Base-by-base conservation (phyloP, 2,797 vertebrate species). In the Rhynchonycteris naso region DNA sequence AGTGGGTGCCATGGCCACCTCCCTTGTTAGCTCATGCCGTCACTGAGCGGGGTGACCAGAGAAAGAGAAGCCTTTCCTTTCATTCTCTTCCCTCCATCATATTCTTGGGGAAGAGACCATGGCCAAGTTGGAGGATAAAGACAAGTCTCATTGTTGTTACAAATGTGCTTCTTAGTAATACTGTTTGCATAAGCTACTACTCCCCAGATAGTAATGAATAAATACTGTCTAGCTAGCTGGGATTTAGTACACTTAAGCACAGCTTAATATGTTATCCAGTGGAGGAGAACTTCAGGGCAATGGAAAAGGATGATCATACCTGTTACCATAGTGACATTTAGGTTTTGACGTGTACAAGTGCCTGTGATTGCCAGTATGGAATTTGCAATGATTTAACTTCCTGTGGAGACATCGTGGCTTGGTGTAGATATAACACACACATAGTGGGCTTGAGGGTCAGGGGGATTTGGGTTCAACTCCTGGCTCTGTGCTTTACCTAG, bases 191-290 rank as follows among this genome's bases (percentile, higher is more conserved):
- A 85, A 91, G 54, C 91, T 35, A 59, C 63, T 65, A 1, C 63
- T 83, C 74, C 74, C 85, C 47, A 94, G 75, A 58, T 65, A 96
- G 88, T 93, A 92, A 96, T 95, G 79, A 93, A 91, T 93, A 68
- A 76, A 50, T 87, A 66, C 58, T 89, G 76, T 80, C 96, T 91
- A 90, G 96, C 68, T 87, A 75, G 52, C 81, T 76, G 72, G 59
- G 74, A 89, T 97, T 97, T 95, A 84, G 95, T 95, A 94, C 93
- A 94, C 90, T 97, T 97, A 93, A 92, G 68, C 71, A 94, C 68
- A 94, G 83, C 71, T 68, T 38, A 52, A 1, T 65, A n/a, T 66
- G 59, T 30, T n/a, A 80, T 56, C 33, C 38, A 66, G 21, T n/a
- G 22, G 80, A 56, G 52, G 54, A 94, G 61, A 92, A 28, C 16